Evolutionary conservation across 1,140 invertebrate genomes (phyloP), one percentile per base, ranked within the genome.

Genomic region (Tyrophagus putrescentiae): DNA sequence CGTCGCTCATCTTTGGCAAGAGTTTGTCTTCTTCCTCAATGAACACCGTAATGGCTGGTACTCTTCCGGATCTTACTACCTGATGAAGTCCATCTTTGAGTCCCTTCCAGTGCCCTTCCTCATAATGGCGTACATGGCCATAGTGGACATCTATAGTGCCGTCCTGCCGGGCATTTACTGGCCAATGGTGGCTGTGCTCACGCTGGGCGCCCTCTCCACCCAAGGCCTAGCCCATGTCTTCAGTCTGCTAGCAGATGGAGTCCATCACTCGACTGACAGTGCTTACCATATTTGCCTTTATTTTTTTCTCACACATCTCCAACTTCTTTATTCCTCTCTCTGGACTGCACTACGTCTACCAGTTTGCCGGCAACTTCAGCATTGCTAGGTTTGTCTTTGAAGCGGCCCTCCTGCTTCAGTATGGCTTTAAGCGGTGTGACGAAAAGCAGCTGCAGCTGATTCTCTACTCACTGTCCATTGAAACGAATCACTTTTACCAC

Each of bases 61-160:
- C 42, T 27, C 65, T 25, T 64, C 65, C 16, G 64, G 65, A 28
- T 60, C 63, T 0, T 70, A 68, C 58, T 68, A 67, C 57, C 36
- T 67, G 0, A 61, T 67, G 31, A 75, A 72, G 65, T 70, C 62
- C 9, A 6, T 72, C 0, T 68, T 69, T 29, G 73, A 75, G 65
- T 64, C 75, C 32, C 67, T 70, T 1, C 41, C 41, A 3, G 16
- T 42, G 2, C 18, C 29, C 11, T 16, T 42, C 1, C 29, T 42
- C 3, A 44, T 59, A 6, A 44, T 59, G 25, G n/a, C 31, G 25
- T 59, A 59, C 41, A 34, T 44, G 1, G 44, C 44, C 23, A 44
- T 59, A 18, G 27, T 42, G 18, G 32, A 59, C 39, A 42, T 59
- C 7, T 44, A 59, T 31, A 45, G 28, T 7, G 41, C 32, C 39